phyloP scores from a whole-genome alignment of 2,888 invertebrate species.

The Coecobrya sp. region DNA sequence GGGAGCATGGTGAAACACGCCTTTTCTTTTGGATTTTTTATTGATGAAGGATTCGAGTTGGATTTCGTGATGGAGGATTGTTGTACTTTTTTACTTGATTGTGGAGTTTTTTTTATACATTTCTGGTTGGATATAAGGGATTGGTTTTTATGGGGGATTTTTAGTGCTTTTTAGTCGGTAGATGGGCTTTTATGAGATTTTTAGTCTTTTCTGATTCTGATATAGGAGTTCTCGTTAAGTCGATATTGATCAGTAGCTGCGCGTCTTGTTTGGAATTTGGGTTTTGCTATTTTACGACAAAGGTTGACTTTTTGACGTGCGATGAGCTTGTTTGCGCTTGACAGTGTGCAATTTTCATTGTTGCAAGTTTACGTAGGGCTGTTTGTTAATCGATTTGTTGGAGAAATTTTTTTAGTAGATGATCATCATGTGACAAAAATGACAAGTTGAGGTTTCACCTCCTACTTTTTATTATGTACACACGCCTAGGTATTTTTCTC shows the following conservation, averaged over 20 bases:
- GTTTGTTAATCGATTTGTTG: neutral
- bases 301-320: neutral
- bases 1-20: conserved; percentile 63
- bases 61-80: conserved; percentile 18
- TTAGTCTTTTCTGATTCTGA: neutral
- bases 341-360: neutral
- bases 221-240: neutral
- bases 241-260: neutral
- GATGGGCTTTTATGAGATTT: conserved; percentile 1
- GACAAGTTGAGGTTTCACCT: conserved; percentile 35
- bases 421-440: conserved; percentile 41
- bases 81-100: neutral
- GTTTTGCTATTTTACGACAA: neutral
- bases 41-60: conserved; percentile 9
- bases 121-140: neutral
- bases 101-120: neutral
- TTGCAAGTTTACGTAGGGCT: neutral
- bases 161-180: conserved; percentile 1
- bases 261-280: too few species aligned
- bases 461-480: neutral
- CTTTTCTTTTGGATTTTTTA: conserved; percentile 36
- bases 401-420: neutral
- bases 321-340: conserved; percentile 12
- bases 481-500: conserved; percentile 29
- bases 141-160: neutral